Evolutionary conservation across 2,797 vertebrate genomes (phyloP).

Genomic region (Scleropages formosus): DNA sequence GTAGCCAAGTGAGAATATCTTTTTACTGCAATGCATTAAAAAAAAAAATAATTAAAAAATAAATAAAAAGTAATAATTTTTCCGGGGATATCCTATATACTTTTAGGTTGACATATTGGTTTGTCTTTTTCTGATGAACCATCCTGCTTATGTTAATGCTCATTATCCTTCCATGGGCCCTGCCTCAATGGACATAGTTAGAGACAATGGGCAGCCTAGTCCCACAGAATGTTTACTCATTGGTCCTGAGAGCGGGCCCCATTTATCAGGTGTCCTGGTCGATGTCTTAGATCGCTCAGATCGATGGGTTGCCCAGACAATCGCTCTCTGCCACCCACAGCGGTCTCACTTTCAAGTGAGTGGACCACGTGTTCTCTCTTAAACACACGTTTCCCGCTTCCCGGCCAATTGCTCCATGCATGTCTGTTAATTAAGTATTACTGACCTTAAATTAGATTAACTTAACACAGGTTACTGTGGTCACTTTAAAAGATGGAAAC

Average conservation of each 20-base stretch:
- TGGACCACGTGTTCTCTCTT: constrained; percentile 50
- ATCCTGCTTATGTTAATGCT: constrained; percentile 66
- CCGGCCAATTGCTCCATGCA: constrained; percentile 88
- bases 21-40: too few relatives aligned
- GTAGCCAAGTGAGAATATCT: too few relatives aligned
- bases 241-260: constrained; percentile 73
- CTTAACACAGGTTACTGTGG: constrained; percentile 82
- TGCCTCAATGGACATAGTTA: constrained; percentile 71
- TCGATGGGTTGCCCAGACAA: constrained; percentile 76
- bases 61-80: too few relatives aligned
- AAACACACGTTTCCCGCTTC: constrained; percentile 66
- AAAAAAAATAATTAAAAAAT: too few relatives aligned
- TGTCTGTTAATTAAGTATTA: constrained; percentile 99
- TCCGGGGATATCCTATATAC: not conserved
- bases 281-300: constrained; percentile 80
- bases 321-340: not conserved
- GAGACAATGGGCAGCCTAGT: constrained; percentile 75
- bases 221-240: constrained; percentile 77
- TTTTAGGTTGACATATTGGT: not conserved
- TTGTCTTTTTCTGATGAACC: not conserved
- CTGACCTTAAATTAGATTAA: constrained; percentile 98
- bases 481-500: constrained; percentile 44
- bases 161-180: constrained; percentile 72
- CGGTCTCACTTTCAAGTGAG: constrained; percentile 18
- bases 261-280: constrained; percentile 83